These are phyloP conservation scores for Agonopterix heracliana DNA, from an alignment of 2,888 invertebrate species.

Conservation along the genomic window DNA sequence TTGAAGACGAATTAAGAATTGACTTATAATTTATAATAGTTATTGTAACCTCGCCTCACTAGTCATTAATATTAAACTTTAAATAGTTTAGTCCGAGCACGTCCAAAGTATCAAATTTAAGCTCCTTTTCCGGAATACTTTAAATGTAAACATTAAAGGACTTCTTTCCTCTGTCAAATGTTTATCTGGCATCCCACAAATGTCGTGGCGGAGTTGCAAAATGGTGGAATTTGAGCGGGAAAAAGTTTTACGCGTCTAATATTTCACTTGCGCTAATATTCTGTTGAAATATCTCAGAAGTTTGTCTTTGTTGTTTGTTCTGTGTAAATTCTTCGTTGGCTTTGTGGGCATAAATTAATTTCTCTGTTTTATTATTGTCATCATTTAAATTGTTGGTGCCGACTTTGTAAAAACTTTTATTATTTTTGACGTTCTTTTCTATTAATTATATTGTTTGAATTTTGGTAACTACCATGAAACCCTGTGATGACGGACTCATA, in stretches of 20 bases:
- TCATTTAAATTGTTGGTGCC: slow-evolving; percentile 2
- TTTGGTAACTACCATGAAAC: no score
- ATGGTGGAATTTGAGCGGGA: slow-evolving; percentile 41
- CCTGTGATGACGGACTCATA: no score
- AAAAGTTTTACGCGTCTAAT: slow-evolving; percentile 45
- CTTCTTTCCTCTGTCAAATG: slow-evolving; percentile 50
- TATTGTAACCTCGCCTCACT: no score
- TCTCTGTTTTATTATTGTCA: slow-evolving; percentile 25
- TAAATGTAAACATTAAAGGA: slow-evolving; percentile 34
- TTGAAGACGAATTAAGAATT: no score
- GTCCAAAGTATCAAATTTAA: slow-evolving; percentile 7
- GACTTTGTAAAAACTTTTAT: no score
- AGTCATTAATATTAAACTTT: no score
- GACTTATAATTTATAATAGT: no score
- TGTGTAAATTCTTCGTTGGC: slow-evolving; percentile 40
- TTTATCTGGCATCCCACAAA: slow-evolving; percentile 59
- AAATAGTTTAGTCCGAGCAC: no score
- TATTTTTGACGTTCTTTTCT: not conserved
- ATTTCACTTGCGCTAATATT: slow-evolving; percentile 51
- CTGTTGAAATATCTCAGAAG: slow-evolving; percentile 33
- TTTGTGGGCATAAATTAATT: slow-evolving; percentile 51
- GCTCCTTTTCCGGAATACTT: slow-evolving; percentile 16
- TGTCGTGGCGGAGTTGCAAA: slow-evolving; percentile 46
- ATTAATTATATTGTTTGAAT: no score
- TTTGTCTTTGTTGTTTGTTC: slow-evolving; percentile 54